Evolutionary conservation across 2,888 invertebrate genomes (phyloP).

Genomic region (Dascillus cervinus): DNA sequence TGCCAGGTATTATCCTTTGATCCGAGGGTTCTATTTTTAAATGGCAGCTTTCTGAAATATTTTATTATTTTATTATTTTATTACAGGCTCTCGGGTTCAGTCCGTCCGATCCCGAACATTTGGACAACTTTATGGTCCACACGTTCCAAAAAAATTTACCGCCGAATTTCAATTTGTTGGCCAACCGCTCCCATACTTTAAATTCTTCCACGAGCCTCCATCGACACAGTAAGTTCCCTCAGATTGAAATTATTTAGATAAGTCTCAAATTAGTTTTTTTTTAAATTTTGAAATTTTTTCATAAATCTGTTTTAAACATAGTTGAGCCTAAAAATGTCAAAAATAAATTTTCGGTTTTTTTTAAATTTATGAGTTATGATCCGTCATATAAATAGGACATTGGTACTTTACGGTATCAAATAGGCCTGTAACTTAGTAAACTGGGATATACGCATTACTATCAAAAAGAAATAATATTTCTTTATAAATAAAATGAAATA

Average conservation of each 20-base stretch:
- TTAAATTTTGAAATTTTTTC: no score
- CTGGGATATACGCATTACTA: no score
- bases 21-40: background rate
- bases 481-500: no score
- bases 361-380: no score
- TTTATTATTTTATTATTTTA: conserved; percentile 18
- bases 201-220: conserved; percentile 42
- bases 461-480: no score
- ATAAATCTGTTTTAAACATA: no score
- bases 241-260: conserved; percentile 7
- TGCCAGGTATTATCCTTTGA: no score
- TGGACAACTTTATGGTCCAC: conserved; percentile 74
- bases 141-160: conserved; percentile 79
- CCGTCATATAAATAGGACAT: no score
- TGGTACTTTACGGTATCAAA: no score
- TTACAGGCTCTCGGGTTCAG: conserved; percentile 71
- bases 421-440: no score
- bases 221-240: conserved; percentile 41
- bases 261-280: background rate
- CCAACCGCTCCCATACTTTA: conserved; percentile 45
- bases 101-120: conserved; percentile 65
- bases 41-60: background rate
- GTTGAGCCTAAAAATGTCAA: no score
- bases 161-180: conserved; percentile 72
- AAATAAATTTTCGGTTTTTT: no score